These are phyloP conservation scores for Conchocele bisecta DNA, from an alignment of 2,888 invertebrate genomes.

Conservation along the genomic window DNA sequence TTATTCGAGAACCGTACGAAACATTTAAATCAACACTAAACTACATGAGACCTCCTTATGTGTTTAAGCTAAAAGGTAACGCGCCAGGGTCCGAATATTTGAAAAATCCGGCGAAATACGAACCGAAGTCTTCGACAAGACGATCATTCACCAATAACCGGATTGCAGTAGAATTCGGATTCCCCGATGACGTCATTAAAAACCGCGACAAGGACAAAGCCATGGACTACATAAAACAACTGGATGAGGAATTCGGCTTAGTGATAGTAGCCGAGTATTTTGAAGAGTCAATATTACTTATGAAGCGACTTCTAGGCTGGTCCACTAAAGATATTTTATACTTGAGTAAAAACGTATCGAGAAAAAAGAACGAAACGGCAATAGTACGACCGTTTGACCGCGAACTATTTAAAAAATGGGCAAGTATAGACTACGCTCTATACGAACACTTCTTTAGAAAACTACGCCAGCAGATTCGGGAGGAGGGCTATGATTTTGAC, in stretches of 20 bases:
- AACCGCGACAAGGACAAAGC: slow-evolving; percentile 19
- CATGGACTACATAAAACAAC: slow-evolving; percentile 32
- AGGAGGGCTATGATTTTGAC: slow-evolving; percentile 56
- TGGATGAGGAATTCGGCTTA: slow-evolving; percentile 50
- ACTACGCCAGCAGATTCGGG: slow-evolving; percentile 46
- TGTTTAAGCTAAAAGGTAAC: slow-evolving; percentile 36
- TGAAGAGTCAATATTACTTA: slow-evolving; percentile 57
- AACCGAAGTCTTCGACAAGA: slow-evolving; percentile 31
- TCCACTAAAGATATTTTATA: slow-evolving; percentile 56
- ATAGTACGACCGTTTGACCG: slow-evolving; percentile 51
- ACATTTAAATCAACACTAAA: slow-evolving; percentile 56
- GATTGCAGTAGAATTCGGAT: slow-evolving; percentile 57
- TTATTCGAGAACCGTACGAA: slow-evolving; percentile 59
- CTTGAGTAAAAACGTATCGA: slow-evolving; percentile 47
- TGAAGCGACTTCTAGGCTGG: slow-evolving; percentile 55
- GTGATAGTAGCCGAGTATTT: slow-evolving; percentile 60
- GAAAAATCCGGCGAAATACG: slow-evolving; percentile 53
- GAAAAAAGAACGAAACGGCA: slow-evolving; percentile 40
- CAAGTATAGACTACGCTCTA: slow-evolving; percentile 53
- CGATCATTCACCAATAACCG: slow-evolving; percentile 55
- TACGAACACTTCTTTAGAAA: slow-evolving; percentile 52
- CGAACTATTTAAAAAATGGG: slow-evolving; percentile 52
- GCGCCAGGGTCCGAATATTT: slow-evolving; percentile 44
- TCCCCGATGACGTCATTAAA: slow-evolving; percentile 41
- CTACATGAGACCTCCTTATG: slow-evolving; percentile 45